Base-by-base conservation (phyloP, 1,140 invertebrate species). In the Maconellicoccus hirsutus region DNA sequence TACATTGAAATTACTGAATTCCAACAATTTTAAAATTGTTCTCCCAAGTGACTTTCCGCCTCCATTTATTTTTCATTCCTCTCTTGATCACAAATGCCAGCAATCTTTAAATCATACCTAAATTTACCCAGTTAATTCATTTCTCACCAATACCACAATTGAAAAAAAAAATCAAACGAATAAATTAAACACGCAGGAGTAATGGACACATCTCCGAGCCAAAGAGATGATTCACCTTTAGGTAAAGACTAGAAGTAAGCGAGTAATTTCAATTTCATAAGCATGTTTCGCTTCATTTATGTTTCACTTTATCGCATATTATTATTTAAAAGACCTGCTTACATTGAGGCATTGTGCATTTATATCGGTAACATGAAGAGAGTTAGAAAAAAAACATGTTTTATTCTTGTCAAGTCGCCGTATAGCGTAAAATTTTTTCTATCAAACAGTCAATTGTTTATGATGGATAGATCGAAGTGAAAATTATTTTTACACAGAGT, bases 281-380 rank as follows among this genome's bases (percentile, higher is more conserved):
- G n/a, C 42, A 52, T 19, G 42, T 52, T 52, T 52, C 42, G 42
- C 42, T 52, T 52, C 42, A 52, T 52, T 52, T 52, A 52, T 52
- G 42, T 8, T 52, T 52, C 42, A 52, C 42, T 52, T 52, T 52
- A 19, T 14, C 42, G 42, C 42, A 52, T 52, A 52, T 52, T 52
- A n/a, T n/a, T n/a, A 52, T 52, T 52, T 52, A 52, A 52, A 52
- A 52, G 42, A 52, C 6, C n/a, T 19, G 42, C 12, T 52, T 52
- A 52, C n/a, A 52, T 33, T 33, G 42, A 19, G 3, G n/a, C 42
- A 52, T 52, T 52, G 42, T 52, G 42, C 42, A 14, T 52, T 19
- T 52, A 52, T 16, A 52, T 19, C 42, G 42, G 42, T 14, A 52
- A 4, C 42, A 19, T 52, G 16, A 52, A 52, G 16, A 4, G 42